Conservation (phyloP, 2,797 vertebrate genomes). For the Sebastes umbrosus region DNA sequence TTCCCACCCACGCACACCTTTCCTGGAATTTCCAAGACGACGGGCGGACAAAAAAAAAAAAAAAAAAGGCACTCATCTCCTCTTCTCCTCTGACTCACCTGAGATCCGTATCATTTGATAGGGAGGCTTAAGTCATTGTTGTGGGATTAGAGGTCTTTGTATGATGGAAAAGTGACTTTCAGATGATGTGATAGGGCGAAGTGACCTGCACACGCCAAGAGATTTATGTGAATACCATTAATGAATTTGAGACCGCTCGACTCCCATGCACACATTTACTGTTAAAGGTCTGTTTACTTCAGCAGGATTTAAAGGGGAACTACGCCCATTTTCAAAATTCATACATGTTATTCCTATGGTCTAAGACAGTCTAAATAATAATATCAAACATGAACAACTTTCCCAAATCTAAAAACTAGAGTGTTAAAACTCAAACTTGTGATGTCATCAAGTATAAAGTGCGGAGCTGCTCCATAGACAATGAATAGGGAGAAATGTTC, state of each 20-base stretch:
- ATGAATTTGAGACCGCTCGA: slow-evolving; percentile 16
- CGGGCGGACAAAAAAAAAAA: slow-evolving; percentile 26
- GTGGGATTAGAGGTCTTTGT: slow-evolving; percentile 42
- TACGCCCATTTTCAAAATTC: too few relatives aligned
- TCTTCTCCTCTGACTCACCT: slow-evolving; percentile 62
- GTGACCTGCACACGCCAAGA: slow-evolving; percentile 10
- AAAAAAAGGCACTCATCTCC: slow-evolving; percentile 34
- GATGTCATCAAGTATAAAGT: too few relatives aligned
- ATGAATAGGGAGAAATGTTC: accelerated
- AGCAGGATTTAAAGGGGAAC: neutral
- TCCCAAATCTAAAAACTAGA: too few relatives aligned
- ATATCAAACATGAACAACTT: too few relatives aligned
- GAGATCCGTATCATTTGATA: slow-evolving; percentile 48
- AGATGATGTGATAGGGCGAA: slow-evolving; percentile 3
- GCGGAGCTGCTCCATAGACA: too few relatives aligned
- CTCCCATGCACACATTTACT: neutral
- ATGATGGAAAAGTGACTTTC: slow-evolving; percentile 7
- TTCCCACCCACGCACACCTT: slow-evolving; percentile 65
- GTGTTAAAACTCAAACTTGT: too few relatives aligned
- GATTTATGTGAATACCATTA: neutral
- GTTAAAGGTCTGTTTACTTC: slow-evolving; percentile 1
- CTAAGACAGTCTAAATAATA: too few relatives aligned
- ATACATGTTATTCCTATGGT: too few relatives aligned
- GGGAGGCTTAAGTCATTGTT: slow-evolving; percentile 33
- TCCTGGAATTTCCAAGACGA: slow-evolving; percentile 70